These are phyloP conservation scores for Olivierus martensii DNA, from an alignment of 1,140 invertebrate species.

Conservation along the genomic window DNA sequence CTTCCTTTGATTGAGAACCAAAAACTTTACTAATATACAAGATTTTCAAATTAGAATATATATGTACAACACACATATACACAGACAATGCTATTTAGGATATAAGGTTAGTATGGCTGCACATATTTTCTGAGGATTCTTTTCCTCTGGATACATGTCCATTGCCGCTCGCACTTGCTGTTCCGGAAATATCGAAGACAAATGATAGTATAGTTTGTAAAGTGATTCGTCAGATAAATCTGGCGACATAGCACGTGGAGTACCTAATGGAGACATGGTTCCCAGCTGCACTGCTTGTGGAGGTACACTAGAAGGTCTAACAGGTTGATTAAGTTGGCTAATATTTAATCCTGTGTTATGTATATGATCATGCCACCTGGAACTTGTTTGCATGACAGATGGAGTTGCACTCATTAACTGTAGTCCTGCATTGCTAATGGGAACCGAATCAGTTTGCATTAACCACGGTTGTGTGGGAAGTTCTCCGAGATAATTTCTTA, in stretches of 20 bases:
- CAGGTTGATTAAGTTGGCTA: conserved; percentile 4
- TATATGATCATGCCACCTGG: conserved; percentile 3
- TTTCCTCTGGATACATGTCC: conserved; percentile 70
- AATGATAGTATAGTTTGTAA: conserved; percentile 49
- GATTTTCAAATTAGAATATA: too few relatives aligned
- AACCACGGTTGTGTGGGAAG: neutral
- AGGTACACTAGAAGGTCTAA: conserved; percentile 20
- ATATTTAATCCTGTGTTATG: conserved; percentile 3
- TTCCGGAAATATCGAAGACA: conserved; percentile 74
- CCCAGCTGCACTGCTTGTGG: conserved; percentile 18
- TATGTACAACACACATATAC: too few relatives aligned
- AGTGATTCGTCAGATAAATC: conserved; percentile 17
- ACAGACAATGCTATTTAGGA: conserved; percentile 5
- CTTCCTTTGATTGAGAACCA: too few relatives aligned
- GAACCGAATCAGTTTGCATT: conserved; percentile 6
- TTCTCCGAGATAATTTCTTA: neutral
- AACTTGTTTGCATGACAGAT: neutral
- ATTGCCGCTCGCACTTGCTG: conserved; percentile 71
- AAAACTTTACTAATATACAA: too few relatives aligned
- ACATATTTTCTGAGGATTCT: conserved; percentile 74
- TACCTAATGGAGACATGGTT: neutral
- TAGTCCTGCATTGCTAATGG: conserved; percentile 1
- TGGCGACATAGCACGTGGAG: conserved; percentile 20
- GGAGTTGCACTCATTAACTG: neutral
- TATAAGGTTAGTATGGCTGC: conserved; percentile 45